Evolutionary conservation across 2,888 invertebrate genomes (phyloP).

Genomic region (Polymixis lichenea): DNA sequence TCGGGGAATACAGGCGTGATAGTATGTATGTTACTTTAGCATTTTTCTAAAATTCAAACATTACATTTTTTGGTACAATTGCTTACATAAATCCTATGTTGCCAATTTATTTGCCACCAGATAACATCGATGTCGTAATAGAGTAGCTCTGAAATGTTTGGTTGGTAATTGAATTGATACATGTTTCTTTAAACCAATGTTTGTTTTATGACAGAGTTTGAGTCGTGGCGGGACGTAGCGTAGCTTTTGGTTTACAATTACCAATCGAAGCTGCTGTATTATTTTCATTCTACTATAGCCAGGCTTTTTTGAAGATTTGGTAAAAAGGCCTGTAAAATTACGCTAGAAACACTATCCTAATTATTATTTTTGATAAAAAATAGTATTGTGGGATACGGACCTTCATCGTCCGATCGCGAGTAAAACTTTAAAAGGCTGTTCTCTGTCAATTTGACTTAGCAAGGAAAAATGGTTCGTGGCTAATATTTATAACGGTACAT

Average conservation of each 20-base stretch:
- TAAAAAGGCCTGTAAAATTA: not conserved
- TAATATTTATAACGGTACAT: too few species aligned
- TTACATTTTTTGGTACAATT: constrained; percentile 8
- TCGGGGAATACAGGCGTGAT: too few species aligned
- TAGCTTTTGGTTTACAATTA: constrained; percentile 3
- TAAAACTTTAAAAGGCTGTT: too few species aligned
- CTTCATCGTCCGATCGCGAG: too few species aligned
- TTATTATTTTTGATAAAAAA: not conserved
- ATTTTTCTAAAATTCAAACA: not conserved
- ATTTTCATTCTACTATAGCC: not conserved
- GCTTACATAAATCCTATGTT: constrained; percentile 51
- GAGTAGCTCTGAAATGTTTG: constrained; percentile 45
- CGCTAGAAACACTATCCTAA: not conserved
- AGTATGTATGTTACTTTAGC: not conserved
- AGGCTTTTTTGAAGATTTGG: not conserved
- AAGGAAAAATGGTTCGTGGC: too few species aligned
- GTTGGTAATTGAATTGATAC: constrained; percentile 49
- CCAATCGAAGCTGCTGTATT: not conserved
- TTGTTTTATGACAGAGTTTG: constrained; percentile 37
- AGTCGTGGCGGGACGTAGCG: not conserved
- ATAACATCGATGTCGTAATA: constrained; percentile 56
- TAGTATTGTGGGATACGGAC: too few species aligned
- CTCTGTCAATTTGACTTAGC: too few species aligned
- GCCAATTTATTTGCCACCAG: constrained; percentile 55
- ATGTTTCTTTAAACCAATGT: constrained; percentile 49